phyloP scores from a whole-genome alignment of 2,888 invertebrate species.

The Schizaphis graminum region DNA sequence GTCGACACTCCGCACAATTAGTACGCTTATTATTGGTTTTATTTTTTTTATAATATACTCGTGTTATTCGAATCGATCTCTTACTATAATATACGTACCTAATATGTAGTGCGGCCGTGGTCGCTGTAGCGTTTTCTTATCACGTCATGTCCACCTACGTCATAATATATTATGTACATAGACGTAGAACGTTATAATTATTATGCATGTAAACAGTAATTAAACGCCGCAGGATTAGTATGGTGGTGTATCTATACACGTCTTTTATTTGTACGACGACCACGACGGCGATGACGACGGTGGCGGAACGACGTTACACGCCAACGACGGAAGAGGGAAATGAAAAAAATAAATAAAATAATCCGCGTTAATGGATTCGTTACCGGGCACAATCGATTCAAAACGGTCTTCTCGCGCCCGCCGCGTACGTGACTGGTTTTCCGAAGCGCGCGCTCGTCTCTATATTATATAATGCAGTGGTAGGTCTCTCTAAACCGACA shows the following conservation, averaged over 20 bases:
- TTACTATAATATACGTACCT: not conserved
- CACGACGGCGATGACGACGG: not conserved
- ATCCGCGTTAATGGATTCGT: constrained; percentile 50
- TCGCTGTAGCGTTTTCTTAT: not conserved
- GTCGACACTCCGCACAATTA: not conserved
- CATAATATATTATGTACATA: not conserved
- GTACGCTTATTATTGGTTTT: not conserved
- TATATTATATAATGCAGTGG: not conserved
- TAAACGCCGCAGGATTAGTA: not conserved
- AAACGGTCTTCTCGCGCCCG: constrained; percentile 30
- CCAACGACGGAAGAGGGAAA: not conserved
- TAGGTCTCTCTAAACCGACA: constrained; percentile 14
- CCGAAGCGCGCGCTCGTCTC: not conserved
- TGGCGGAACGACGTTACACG: not conserved
- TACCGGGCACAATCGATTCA: constrained; percentile 51
- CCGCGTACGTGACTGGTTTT: constrained; percentile 62
- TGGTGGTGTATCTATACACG: not conserved
- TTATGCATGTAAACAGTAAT: not conserved
- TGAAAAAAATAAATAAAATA: constrained; percentile 39
- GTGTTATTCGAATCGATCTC: not conserved
- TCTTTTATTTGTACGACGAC: not conserved
- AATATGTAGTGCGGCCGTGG: not conserved
- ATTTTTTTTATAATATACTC: not conserved
- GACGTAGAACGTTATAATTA: too few species aligned
- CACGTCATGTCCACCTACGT: not conserved